Percentiles rank a stretch among this genome's conserved stretches.
Evolutionary conservation across 2,113 vertebrate species (phyloP).

Genomic region (Cercopithecus mona): DNA sequence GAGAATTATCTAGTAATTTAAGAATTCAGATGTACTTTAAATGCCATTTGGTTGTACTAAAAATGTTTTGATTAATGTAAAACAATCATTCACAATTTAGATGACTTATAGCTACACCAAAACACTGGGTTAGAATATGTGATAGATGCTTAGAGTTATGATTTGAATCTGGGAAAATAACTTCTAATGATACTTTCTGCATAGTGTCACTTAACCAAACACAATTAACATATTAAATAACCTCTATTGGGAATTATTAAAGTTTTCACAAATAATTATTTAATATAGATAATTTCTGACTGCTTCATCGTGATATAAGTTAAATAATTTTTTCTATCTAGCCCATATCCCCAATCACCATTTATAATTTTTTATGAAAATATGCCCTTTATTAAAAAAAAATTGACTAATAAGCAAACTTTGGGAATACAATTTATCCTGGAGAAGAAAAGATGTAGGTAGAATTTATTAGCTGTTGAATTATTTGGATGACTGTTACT

Average conservation of each 20-base stretch:
- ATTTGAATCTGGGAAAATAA: conserved; percentile 30
- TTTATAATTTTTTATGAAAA: conserved; percentile 39
- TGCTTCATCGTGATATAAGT: neutral
- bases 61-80: conserved; percentile 45
- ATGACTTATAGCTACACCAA: neutral
- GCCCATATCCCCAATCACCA: neutral
- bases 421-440: neutral
- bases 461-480: neutral
- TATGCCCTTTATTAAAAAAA: neutral
- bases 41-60: conserved; percentile 21
- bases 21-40: conserved; percentile 42
- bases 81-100: conserved; percentile 46
- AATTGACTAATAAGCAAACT: neutral
- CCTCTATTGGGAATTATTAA: neutral
- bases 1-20: conserved; percentile 20
- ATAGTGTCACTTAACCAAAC: neutral
- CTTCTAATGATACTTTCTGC: neutral
- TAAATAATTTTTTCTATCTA: neutral
- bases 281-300: conserved; percentile 17
- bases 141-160: neutral
- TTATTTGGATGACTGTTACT: neutral
- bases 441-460: neutral
- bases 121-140: neutral
- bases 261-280: conserved; percentile 19
- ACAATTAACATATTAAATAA: conserved; percentile 18